Evolutionary conservation across 2,797 vertebrate species (phyloP), one percentile per base, ranked within the genome.

Genomic region (Oophaga sylvatica): DNA sequence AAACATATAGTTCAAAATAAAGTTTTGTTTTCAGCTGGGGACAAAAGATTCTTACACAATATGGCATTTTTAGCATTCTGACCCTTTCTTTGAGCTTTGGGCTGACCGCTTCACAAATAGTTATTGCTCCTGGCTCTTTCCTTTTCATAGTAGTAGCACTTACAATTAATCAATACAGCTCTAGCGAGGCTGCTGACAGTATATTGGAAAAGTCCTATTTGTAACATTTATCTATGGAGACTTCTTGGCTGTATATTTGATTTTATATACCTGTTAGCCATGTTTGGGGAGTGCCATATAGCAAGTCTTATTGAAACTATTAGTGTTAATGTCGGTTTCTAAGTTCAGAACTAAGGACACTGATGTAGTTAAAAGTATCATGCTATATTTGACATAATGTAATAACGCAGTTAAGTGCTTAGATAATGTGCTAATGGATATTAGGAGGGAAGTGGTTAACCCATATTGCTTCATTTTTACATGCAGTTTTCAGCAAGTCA

Each of bases 401-500:
- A 83, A 59, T 77, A 81, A 86, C 71, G 45, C 41, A 48, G 5
- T 10, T 45, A 56, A 84, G 79, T 82, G 53, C 79, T 75, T 78
- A 45, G 19, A 82, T n/a, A 76, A 57, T n/a, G 45, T 41, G 16
- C 77, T 81, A 85, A 84, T 81, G 53, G n/a, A 60, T 22, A 59
- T 82, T 75, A 86, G 62, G 57, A 73, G 48, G 35, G 63, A 86
- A 86, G 63, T 80, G 75, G 88, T 89, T 89, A 83, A 86, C 68
- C 59, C 17, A 22, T 80, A 83, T 73, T 83, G 65, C 65, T 86
- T 73, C 70, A 86, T 86, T 86, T 89, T 86, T 80, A 89, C 35
- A 60, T 78, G 63, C 73, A 63, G 62, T 83, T 89, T 83, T n/a
- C 26, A 83, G 41, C 77, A 80, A 89, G 73, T 89, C 88, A 89